Evolutionary conservation across 1,140 invertebrate species (phyloP).

Genomic region (Papilio xuthus): DNA sequence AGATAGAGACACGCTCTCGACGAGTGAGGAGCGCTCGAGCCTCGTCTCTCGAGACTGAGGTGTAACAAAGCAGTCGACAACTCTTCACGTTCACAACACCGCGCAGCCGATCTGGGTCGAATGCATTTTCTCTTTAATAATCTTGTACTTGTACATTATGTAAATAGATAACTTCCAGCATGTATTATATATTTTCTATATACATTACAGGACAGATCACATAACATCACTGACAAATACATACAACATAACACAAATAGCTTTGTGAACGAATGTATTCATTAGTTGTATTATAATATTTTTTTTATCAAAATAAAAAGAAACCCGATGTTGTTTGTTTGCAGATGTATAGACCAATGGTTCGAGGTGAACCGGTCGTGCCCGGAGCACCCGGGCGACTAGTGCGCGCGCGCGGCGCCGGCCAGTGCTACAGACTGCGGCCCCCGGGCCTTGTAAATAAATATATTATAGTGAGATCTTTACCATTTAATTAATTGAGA

Average conservation of each 20-base stretch:
- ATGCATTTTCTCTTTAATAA: background rate
- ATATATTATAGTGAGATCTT: conserved; percentile 77
- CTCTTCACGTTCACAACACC: background rate
- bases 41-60: background rate
- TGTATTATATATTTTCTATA: too few species aligned
- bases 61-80: conserved; percentile 16
- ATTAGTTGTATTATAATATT: background rate
- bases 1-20: background rate
- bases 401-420: conserved; percentile 71
- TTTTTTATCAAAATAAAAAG: background rate
- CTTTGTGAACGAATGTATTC: background rate
- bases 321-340: conserved; percentile 66
- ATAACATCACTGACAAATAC: too few species aligned
- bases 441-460: conserved; percentile 72
- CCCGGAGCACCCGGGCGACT: conserved; percentile 97
- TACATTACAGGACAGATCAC: background rate
- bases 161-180: background rate
- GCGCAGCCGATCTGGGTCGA: conserved; percentile 8
- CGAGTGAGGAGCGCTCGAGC: background rate
- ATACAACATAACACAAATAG: too few species aligned
- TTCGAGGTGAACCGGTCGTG: conserved; percentile 98
- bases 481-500: conserved; percentile 71
- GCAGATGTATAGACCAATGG: conserved; percentile 97
- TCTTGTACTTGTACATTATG: conserved; percentile 1
- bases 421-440: conserved; percentile 62